phyloP scores from a whole-genome alignment of 2,797 vertebrate genomes.

The Clarias pachynema region DNA sequence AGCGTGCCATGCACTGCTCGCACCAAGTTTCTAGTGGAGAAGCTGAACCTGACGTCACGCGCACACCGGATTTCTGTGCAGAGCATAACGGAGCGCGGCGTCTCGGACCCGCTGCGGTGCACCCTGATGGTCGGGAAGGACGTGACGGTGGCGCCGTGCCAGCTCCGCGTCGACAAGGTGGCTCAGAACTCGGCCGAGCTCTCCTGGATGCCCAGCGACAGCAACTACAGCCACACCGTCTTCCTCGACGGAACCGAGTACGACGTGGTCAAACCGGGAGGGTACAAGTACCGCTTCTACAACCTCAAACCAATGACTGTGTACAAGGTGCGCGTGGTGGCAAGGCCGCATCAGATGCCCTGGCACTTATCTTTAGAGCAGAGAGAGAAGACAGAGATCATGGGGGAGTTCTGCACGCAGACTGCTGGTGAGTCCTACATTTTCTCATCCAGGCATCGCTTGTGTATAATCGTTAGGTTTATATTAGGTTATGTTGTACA shows the following conservation, averaged over 20 bases:
- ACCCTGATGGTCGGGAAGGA: conserved; percentile 93
- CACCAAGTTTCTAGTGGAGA: conserved; percentile 93
- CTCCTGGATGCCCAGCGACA: conserved; percentile 95
- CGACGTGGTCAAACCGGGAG: conserved; percentile 87
- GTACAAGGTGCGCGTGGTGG: conserved; percentile 91
- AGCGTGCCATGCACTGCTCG: conserved; percentile 86
- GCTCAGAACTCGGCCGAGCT: conserved; percentile 90
- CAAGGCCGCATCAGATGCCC: conserved; percentile 97
- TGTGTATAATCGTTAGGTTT: too few relatives aligned
- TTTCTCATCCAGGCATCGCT: neutral
- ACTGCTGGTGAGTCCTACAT: conserved; percentile 83
- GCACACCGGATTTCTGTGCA: conserved; percentile 93
- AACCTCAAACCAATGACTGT: conserved; percentile 89
- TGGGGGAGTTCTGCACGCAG: conserved; percentile 92
- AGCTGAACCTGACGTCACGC: conserved; percentile 85
- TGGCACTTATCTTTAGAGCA: conserved; percentile 97
- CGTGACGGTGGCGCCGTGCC: conserved; percentile 91
- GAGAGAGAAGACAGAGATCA: conserved; percentile 91
- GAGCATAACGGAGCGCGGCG: conserved; percentile 87
- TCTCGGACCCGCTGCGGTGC: conserved; percentile 91
- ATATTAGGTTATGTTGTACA: too few relatives aligned
- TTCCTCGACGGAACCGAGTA: conserved; percentile 94
- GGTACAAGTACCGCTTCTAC: conserved; percentile 91
- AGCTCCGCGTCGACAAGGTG: conserved; percentile 87
- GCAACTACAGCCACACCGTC: conserved; percentile 95